Evolutionary conservation across 2,888 invertebrate genomes (phyloP).

Genomic region (Actias luna): DNA sequence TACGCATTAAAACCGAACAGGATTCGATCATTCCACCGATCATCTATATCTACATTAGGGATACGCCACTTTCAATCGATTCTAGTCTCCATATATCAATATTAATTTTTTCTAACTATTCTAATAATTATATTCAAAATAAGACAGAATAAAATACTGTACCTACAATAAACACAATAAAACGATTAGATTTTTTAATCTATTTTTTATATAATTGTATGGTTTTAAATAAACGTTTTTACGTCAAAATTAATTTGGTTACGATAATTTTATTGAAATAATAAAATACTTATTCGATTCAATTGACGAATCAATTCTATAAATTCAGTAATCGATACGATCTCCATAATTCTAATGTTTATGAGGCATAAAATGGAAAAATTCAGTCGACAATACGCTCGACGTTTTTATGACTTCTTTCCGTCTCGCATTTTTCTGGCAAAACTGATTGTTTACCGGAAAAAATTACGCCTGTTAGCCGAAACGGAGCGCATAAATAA

Average conservation of each 20-base stretch:
- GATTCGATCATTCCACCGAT: constrained; percentile 47
- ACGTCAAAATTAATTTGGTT: too few species aligned
- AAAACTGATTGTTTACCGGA: constrained; percentile 82
- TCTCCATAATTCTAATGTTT: constrained; percentile 68
- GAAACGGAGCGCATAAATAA: constrained; percentile 75
- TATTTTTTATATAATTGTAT: too few species aligned
- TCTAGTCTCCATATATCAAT: background rate
- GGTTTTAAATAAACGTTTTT: too few species aligned
- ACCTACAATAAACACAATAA: too few species aligned
- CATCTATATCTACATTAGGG: constrained; percentile 64
- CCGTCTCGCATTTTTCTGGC: constrained; percentile 78
- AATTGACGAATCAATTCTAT: background rate
- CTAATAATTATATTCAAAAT: too few species aligned
- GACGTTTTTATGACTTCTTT: constrained; percentile 75
- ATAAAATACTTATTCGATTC: background rate
- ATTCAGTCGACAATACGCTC: constrained; percentile 49
- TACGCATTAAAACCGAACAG: constrained; percentile 25
- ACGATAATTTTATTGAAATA: too few species aligned
- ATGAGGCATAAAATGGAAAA: constrained; percentile 59
- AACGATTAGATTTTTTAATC: too few species aligned
- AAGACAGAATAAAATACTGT: too few species aligned
- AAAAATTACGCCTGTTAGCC: constrained; percentile 81
- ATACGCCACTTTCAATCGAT: background rate
- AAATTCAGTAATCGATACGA: constrained; percentile 32
- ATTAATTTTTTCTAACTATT: background rate